Percentiles rank a stretch among this genome's conserved stretches.
Evolutionary conservation across 2,888 invertebrate genomes (phyloP).

Genomic region (Diloba caeruleocephala): DNA sequence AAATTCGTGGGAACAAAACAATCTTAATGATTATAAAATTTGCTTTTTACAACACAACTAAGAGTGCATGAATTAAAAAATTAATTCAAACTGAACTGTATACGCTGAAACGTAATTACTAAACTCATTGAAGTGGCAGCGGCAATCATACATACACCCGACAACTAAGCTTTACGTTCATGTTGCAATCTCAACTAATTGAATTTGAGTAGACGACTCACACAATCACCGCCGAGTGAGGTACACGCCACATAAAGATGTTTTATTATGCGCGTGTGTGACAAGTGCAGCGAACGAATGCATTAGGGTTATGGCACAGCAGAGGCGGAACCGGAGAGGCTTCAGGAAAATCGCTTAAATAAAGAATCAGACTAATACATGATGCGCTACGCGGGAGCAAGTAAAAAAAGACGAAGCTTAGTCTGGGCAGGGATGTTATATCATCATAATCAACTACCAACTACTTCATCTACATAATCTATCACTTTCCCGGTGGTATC

Average conservation of each 20-base stretch:
- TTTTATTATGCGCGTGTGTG: conserved; percentile 57
- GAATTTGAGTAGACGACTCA: conserved; percentile 40
- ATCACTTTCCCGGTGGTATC: too few relatives aligned
- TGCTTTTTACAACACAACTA: too few relatives aligned
- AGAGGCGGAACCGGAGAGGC: conserved; percentile 6
- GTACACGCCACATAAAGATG: conserved; percentile 52
- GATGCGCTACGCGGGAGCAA: too few relatives aligned
- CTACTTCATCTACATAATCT: too few relatives aligned
- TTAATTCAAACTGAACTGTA: conserved; percentile 1
- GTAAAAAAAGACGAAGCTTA: too few relatives aligned
- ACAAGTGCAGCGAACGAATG: conserved; percentile 58
- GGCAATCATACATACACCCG: neutral
- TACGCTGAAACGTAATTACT: conserved; percentile 12
- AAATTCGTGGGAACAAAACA: neutral
- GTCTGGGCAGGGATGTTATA: too few relatives aligned
- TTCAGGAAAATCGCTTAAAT: neutral
- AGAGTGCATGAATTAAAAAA: conserved; percentile 1
- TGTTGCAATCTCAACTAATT: conserved; percentile 45
- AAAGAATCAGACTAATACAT: too few relatives aligned
- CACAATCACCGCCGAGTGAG: conserved; percentile 34
- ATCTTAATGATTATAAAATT: neutral
- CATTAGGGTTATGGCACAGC: conserved; percentile 3
- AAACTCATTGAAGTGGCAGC: neutral
- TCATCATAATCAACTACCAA: too few relatives aligned
- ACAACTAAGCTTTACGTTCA: conserved; percentile 10